phyloP scores from a whole-genome alignment of 2,888 invertebrate species.

The Hydrotaea diabolus region DNA sequence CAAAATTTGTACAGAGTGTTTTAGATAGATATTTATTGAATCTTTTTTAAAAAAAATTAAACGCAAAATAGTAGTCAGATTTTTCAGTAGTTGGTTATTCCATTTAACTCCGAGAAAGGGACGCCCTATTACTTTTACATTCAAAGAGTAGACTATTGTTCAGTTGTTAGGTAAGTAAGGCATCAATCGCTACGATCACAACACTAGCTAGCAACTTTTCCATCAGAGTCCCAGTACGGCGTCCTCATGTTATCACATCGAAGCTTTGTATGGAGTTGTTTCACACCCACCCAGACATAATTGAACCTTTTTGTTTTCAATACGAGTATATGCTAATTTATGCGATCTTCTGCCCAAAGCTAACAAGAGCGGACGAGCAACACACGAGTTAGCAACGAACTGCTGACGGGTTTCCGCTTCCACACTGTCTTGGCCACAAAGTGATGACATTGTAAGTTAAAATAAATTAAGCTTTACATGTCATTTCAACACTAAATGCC shows the following conservation, averaged over 20 bases:
- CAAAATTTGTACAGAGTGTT: too few species aligned
- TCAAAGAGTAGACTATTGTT: too few species aligned
- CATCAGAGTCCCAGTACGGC: background rate
- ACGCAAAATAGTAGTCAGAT: too few species aligned
- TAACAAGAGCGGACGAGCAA: background rate
- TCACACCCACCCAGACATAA: background rate
- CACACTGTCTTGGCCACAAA: conserved; percentile 22
- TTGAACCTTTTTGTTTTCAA: background rate
- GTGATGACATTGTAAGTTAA: conserved; percentile 54
- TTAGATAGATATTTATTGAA: too few species aligned
- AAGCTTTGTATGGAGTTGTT: conserved; percentile 16
- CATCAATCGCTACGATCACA: background rate
- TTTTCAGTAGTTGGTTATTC: too few species aligned
- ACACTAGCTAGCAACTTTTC: background rate
- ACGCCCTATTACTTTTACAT: too few species aligned
- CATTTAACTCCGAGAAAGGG: too few species aligned
- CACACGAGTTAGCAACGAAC: background rate
- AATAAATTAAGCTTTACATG: conserved; percentile 60
- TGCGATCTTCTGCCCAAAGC: background rate
- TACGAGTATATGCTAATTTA: conserved; percentile 27
- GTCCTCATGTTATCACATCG: background rate
- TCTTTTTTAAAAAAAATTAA: too few species aligned
- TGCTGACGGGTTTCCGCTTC: conserved; percentile 24
- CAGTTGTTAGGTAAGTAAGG: too few species aligned
- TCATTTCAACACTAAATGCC: conserved; percentile 55